Evolutionary conservation across 2,888 invertebrate species (phyloP), one percentile per base, ranked within the genome.

Genomic region (Polia nebulosa): DNA sequence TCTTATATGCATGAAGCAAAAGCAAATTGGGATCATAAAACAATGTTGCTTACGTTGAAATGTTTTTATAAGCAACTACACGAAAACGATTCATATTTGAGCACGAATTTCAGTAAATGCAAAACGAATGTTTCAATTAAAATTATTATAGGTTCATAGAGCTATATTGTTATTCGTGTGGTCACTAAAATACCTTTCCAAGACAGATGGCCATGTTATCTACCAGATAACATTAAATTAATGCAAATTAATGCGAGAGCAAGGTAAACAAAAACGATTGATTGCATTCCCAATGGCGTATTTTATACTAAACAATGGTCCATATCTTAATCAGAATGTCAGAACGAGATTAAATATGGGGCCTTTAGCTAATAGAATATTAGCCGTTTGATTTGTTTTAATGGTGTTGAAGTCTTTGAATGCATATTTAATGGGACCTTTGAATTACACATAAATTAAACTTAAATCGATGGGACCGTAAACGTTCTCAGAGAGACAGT

Each of bases 241-340:
- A 84, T 86, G 78, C 76, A 81, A 86, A 84, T 81, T 68, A 83
- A 86, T 82, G 71, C 80, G 52, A 70, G 51, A 56, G 56, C 60
- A 51, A 60, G 49, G 60, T 72, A 76, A 74, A 80, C 81, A 85
- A 82, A 83, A 80, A 74, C 72, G 75, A 79, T 80, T 79, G 76
- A 81, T 79, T 77, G 75, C 70, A 76, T 72, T 82, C 73, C 57
- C 49, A 77, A 76, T 79, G 59, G 47, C 32, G 49, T 81, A 75
- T 77, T 84, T 82, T 68, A 83, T 82, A 72, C 58, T 55, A 75
- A 82, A 87, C 84, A 87, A 87, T 84, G 70, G 73, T 51, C 66
- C 57, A 60, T 80, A 80, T 83, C 64, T 83, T 80, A 85, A 82
- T 84, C 80, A 79, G 69, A 67, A 67, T 78, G 81, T 78, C 81